These are phyloP conservation scores for Micropoecilia bifurca DNA, from an alignment of 2,797 vertebrate species.

Conservation along the genomic window DNA sequence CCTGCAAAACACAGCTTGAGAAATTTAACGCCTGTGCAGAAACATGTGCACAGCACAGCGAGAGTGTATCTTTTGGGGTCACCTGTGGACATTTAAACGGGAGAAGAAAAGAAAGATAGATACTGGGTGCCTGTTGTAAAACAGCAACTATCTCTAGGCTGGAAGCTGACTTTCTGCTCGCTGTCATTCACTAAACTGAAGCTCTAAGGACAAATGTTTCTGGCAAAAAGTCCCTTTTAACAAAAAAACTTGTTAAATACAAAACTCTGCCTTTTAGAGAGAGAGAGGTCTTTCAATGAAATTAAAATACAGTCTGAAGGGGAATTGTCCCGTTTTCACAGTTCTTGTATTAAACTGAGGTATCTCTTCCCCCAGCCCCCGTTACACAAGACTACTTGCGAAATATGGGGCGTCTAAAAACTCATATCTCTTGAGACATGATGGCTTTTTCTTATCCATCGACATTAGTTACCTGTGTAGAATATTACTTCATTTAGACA, in stretches of 20 bases:
- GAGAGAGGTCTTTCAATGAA: slow-evolving; percentile 12
- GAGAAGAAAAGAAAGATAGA: background rate
- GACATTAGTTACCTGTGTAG: background rate
- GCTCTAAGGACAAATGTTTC: slow-evolving; percentile 42
- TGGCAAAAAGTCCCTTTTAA: slow-evolving; percentile 28
- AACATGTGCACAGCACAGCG: slow-evolving; percentile 13
- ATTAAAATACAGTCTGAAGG: slow-evolving; percentile 1
- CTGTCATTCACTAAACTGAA: slow-evolving; percentile 57
- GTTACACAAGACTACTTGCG: background rate
- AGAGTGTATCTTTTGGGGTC: slow-evolving; percentile 36
- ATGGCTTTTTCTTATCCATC: background rate
- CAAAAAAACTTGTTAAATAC: slow-evolving; percentile 25
- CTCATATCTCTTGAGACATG: background rate
- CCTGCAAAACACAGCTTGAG: slow-evolving; percentile 20
- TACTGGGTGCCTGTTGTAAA: slow-evolving; percentile 24
- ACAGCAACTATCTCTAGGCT: slow-evolving; percentile 21
- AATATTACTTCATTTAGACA: slow-evolving; percentile 3
- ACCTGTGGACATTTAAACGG: slow-evolving; percentile 21
- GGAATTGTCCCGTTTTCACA: background rate
- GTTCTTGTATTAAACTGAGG: background rate
- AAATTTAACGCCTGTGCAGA: slow-evolving; percentile 1
- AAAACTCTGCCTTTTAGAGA: slow-evolving; percentile 38
- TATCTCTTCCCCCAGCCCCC: background rate
- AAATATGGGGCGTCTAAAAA: slow-evolving; percentile 2
- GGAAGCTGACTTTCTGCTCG: slow-evolving; percentile 42